phyloP scores from a whole-genome alignment of 2,113 vertebrate species.

The Oreochromis niloticus region DNA sequence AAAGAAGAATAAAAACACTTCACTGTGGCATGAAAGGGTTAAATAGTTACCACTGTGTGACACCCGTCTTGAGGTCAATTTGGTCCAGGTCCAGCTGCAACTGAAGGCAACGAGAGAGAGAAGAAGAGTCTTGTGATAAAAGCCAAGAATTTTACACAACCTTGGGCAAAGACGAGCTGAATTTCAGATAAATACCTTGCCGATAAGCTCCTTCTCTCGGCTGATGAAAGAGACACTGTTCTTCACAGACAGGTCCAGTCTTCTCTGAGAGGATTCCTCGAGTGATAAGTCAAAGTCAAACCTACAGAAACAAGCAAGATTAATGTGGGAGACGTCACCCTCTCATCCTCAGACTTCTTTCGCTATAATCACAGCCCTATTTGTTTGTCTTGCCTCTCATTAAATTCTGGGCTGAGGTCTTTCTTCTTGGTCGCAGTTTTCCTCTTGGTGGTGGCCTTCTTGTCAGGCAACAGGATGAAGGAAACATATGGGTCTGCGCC shows the following conservation, averaged over 20 bases:
- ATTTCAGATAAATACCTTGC: conserved; percentile 74
- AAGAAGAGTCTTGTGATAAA: not conserved
- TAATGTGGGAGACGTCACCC: not conserved
- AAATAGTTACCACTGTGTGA: conserved; percentile 78
- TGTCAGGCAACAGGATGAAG: conserved; percentile 84
- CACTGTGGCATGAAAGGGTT: not conserved
- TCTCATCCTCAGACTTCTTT: not conserved
- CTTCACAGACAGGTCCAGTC: conserved; percentile 84
- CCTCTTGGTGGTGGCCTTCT: conserved; percentile 81
- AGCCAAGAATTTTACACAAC: not conserved
- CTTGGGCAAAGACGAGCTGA: not conserved
- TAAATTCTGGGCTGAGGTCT: conserved; percentile 85
- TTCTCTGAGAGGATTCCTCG: conserved; percentile 77
- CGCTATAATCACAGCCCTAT: fast-evolving
- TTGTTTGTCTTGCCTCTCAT: conserved; percentile 73
- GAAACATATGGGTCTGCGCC: conserved; percentile 83
- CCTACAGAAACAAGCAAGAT: conserved; percentile 45
- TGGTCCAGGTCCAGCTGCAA: conserved; percentile 80
- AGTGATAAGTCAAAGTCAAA: conserved; percentile 86
- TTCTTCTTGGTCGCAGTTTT: conserved; percentile 83
- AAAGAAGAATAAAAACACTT: not conserved
- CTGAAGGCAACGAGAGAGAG: conserved; percentile 51
- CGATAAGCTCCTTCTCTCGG: conserved; percentile 82
- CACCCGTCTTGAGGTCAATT: conserved; percentile 76
- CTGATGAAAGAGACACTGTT: conserved; percentile 87